Base-by-base conservation (phyloP, 1,140 invertebrate species). In the Matsumurasca onukii region DNA sequence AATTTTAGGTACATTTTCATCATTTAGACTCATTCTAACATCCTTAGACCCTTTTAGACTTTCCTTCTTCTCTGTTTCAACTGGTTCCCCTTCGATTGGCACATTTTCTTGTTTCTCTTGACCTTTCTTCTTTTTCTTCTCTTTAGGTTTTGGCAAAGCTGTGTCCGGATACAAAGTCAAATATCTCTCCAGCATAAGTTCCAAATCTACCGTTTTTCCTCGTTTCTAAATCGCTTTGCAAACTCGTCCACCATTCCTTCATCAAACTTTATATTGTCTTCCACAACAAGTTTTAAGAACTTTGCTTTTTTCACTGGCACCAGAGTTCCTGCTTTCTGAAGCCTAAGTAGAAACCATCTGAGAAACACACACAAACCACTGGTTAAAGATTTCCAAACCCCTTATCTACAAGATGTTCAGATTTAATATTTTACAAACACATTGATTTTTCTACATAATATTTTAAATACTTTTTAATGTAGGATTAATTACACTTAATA, bases 251-350 rank as follows among this genome's bases (percentile, higher is more conserved):
- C 34, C 39, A 65, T 24, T 20, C 62, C 62, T 2, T 65, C 62
- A 22, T 65, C 62, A 65, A 65, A 65, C 27, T 65, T 65, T 22
- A 65, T 65, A 48, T 65, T 65, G 31, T 65, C 62, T 48, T 65
- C 31, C 1, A 13, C 5, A 1, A 65, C 34, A 12, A 65, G 17
- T 17, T 48, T 24, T 48, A 48, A 31, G 27, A 65, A 65, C 48
- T 65, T 65, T 17, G 31, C 20, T 65, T 65, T 65, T 25, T 39
- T 65, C 3, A 65, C 62, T 20, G 62, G 62, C 5, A n/a, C 39
- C 12, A 65, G 20, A 45, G 13, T 48, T 2, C 27, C 22, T 15
- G 31, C 30, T 13, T 65, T 45, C 48, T 45, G n/a, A 22, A 65
- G 31, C 31, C 62, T n/a, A n/a, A 65, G 27, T 3, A 65, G 62